Conservation (phyloP, 2,797 vertebrate genomes). For the Toxotes lorentzi region DNA sequence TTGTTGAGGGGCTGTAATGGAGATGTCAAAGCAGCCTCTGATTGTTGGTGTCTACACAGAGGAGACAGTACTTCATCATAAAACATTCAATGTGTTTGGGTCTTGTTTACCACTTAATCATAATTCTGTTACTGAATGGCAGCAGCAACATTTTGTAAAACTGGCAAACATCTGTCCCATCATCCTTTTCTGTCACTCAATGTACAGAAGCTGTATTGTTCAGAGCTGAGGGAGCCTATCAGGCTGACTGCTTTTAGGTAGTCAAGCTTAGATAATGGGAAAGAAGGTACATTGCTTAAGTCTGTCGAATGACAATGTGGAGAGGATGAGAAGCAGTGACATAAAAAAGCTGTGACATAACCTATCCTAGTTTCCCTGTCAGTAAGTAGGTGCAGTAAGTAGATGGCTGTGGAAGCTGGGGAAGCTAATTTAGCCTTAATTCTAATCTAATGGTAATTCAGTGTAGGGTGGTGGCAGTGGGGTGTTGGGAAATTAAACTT, state of each 20-base stretch:
- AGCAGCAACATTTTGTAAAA: neutral
- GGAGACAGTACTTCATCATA: slow-evolving; percentile 14
- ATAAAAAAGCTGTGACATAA: neutral
- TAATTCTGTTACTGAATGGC: neutral
- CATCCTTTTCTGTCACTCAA: neutral
- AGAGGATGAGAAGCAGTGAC: neutral
- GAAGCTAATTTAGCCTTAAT: neutral
- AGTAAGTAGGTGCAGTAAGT: neutral
- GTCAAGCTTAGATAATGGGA: neutral
- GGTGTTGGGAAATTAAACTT: too few relatives aligned
- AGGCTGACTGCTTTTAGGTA: neutral
- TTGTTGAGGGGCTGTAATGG: slow-evolving; percentile 31
- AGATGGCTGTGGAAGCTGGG: neutral
- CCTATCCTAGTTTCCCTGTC: too few relatives aligned
- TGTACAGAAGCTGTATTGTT: too few relatives aligned
- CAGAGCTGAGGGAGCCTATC: too few relatives aligned
- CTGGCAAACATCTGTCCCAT: neutral
- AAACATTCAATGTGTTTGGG: neutral
- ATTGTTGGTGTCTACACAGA: slow-evolving; percentile 1
- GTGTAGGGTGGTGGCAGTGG: neutral
- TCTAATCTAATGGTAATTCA: neutral
- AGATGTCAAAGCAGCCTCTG: slow-evolving; percentile 37
- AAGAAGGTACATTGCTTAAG: neutral
- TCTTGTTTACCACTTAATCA: neutral
- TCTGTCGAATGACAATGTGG: neutral